phyloP scores from a whole-genome alignment of 2,888 invertebrate species.

The Idaea straminata region DNA sequence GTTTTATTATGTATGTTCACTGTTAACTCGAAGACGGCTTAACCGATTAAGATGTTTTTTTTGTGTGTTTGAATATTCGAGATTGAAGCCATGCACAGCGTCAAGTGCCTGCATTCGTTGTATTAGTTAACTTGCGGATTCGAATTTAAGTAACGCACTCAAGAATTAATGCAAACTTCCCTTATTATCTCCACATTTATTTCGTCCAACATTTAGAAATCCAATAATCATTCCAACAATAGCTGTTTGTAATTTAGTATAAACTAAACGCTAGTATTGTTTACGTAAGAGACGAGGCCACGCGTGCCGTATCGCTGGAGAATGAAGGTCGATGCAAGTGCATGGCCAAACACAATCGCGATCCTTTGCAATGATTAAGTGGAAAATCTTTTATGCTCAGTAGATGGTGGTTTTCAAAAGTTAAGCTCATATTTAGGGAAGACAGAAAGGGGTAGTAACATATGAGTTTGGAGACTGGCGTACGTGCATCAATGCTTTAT shows the following conservation, averaged over 20 bases:
- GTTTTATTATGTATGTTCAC: too few species aligned
- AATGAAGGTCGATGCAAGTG: slow-evolving; percentile 20
- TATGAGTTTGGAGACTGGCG: too few species aligned
- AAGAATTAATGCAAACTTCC: neutral
- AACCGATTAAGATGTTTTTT: too few species aligned
- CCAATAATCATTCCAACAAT: neutral
- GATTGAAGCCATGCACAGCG: too few species aligned
- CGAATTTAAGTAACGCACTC: too few species aligned
- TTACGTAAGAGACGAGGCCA: slow-evolving; percentile 7
- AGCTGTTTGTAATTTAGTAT: neutral
- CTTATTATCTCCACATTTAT: neutral
- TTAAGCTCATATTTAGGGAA: neutral
- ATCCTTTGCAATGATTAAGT: neutral
- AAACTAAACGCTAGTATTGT: neutral
- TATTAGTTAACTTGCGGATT: too few species aligned
- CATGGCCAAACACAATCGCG: neutral
- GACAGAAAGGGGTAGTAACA: too few species aligned
- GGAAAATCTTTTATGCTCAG: neutral
- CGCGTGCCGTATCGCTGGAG: slow-evolving; percentile 14
- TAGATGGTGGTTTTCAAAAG: neutral
- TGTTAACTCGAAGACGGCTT: too few species aligned
- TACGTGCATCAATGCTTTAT: too few species aligned
- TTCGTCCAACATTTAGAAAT: neutral
- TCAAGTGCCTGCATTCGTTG: too few species aligned
- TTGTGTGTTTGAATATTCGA: too few species aligned